Conservation (phyloP, 2,797 vertebrate genomes). For the Danio jaintianensis region DNA sequence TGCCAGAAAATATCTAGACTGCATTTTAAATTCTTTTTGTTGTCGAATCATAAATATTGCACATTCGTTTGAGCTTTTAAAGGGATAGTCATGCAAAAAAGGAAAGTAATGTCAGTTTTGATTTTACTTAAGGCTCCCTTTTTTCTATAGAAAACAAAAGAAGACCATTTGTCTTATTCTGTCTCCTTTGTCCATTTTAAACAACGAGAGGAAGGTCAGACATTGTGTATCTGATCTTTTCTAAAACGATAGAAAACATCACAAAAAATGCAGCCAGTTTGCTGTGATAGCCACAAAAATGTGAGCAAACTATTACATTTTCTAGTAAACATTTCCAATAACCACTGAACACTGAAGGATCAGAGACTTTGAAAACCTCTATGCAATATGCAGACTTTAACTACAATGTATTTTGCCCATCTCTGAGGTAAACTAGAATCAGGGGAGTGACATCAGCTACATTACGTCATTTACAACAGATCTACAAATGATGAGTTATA, state of each 20-base stretch:
- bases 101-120: slow-evolving; percentile 1
- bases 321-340: background rate
- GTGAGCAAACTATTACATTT: too few species aligned
- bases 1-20: slow-evolving; percentile 55
- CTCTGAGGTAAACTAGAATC: slow-evolving; percentile 36
- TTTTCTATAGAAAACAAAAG: too few species aligned
- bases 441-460: slow-evolving; percentile 57
- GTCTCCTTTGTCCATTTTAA: too few species aligned
- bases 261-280: too few species aligned
- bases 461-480: slow-evolving; percentile 58
- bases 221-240: too few species aligned
- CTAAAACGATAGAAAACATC: too few species aligned
- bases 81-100: background rate
- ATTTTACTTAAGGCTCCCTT: background rate
- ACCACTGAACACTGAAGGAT: background rate
- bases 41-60: slow-evolving; percentile 12
- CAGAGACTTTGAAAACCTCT: background rate
- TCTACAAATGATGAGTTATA: slow-evolving; percentile 36
- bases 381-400: slow-evolving; percentile 5
- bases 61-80: background rate
- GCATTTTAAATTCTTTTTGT: background rate
- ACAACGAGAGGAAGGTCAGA: too few species aligned
- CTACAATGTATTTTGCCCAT: slow-evolving; percentile 17
- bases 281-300: too few species aligned
- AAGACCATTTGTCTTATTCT: too few species aligned